Percentiles rank a stretch among this genome's conserved stretches.
phyloP scores from a whole-genome alignment of 2,113 vertebrate species.

The Pelecanoides urinatrix region DNA sequence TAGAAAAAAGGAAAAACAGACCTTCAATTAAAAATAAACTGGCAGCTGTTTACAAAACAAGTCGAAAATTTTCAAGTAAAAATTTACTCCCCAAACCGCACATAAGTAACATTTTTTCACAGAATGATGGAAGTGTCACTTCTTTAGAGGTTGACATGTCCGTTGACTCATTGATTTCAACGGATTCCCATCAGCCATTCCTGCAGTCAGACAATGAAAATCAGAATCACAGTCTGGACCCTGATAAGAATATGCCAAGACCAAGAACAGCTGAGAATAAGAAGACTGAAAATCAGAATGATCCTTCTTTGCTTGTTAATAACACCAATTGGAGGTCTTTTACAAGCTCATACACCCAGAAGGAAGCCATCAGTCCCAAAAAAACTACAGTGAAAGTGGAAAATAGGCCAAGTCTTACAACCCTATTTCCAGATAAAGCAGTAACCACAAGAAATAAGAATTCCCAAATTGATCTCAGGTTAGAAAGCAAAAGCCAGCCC shows the following conservation, averaged over 20 bases:
- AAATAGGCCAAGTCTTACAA: not conserved
- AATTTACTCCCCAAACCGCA: slow-evolving; percentile 65
- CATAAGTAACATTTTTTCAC: slow-evolving; percentile 70
- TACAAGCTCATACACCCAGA: not conserved
- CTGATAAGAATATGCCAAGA: not conserved
- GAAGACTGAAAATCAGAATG: slow-evolving; percentile 2
- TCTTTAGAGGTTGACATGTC: not conserved
- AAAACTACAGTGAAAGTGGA: not conserved
- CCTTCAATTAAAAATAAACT: slow-evolving; percentile 65
- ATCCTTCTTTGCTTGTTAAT: not conserved
- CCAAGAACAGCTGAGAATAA: not conserved
- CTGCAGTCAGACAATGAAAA: not conserved
- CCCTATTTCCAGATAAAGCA: slow-evolving; percentile 23
- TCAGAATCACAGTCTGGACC: not conserved
- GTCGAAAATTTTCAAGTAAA: slow-evolving; percentile 70
- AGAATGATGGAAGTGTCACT: slow-evolving; percentile 18
- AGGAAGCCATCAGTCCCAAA: not conserved
- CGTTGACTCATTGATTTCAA: not conserved
- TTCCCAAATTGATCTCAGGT: not conserved
- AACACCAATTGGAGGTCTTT: not conserved
- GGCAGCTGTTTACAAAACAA: slow-evolving; percentile 63
- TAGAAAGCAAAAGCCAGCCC: not conserved
- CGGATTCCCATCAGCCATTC: not conserved
- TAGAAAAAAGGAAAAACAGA: slow-evolving; percentile 67
- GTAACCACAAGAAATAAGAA: slow-evolving; percentile 30